phyloP scores from a whole-genome alignment of 2,888 invertebrate genomes.

The Dynastes tityus region DNA sequence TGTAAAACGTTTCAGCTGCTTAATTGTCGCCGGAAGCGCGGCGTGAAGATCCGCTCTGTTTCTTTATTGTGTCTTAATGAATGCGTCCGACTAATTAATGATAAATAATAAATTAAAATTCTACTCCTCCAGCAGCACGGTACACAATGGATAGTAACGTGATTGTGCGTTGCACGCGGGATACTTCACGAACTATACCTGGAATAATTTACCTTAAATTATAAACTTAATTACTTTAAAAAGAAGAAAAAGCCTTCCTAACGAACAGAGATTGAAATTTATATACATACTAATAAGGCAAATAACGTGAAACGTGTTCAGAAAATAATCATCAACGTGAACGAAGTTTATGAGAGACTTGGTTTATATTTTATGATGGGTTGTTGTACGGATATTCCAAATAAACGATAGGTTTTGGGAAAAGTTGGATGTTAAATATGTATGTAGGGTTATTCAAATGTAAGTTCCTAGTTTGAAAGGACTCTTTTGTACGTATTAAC shows the following conservation, averaged over 20 bases:
- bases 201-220: slow-evolving; percentile 33
- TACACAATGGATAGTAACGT: background rate
- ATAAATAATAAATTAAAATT: slow-evolving; percentile 50
- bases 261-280: background rate
- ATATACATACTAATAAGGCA: too few relatives aligned
- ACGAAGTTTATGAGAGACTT: too few relatives aligned
- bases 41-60: slow-evolving; percentile 48
- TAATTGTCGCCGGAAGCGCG: slow-evolving; percentile 52
- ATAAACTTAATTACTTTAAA: background rate
- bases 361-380: too few relatives aligned
- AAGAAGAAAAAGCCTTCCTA: background rate
- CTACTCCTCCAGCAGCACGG: background rate
- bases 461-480: too few relatives aligned
- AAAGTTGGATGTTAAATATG: too few relatives aligned
- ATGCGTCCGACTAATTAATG: slow-evolving; percentile 51
- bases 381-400: too few relatives aligned
- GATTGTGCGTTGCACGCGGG: background rate
- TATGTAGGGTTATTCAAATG: too few relatives aligned
- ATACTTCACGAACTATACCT: background rate
- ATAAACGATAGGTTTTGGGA: too few relatives aligned
- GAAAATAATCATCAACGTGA: too few relatives aligned
- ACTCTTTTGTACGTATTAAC: too few relatives aligned
- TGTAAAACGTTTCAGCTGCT: slow-evolving; percentile 48
- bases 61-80: slow-evolving; percentile 52
- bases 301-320: too few relatives aligned